A percentile compares a stretch with the other conserved stretches of the same genome.
These are phyloP conservation scores for Astropecten irregularis DNA, from an alignment of 53 echinoderm and acorn worm species.

Conservation along the genomic window DNA sequence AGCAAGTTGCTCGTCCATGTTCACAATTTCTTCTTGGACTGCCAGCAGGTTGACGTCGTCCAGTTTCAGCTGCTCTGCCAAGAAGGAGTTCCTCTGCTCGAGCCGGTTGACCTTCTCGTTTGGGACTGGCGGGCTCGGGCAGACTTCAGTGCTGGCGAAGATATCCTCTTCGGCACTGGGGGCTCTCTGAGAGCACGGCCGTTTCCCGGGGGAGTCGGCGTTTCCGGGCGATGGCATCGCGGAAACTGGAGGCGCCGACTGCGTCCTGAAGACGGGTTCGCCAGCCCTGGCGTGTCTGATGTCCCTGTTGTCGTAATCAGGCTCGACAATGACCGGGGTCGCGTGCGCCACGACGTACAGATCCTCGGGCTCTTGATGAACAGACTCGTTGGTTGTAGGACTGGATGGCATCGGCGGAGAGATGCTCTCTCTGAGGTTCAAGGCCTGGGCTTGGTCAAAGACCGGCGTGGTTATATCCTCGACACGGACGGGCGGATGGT, in stretches of 20 bases:
- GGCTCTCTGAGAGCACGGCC: constrained; percentile 1
- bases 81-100: constrained; percentile 84
- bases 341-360: constrained; percentile 61
- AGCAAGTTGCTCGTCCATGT: constrained; percentile 88
- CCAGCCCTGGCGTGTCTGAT: neutral
- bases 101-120: constrained; percentile 68
- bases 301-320: constrained; percentile 9
- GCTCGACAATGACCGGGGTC: constrained; percentile 71
- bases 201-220: neutral
- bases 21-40: constrained; percentile 79
- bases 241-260: constrained; percentile 17
- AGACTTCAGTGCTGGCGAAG: neutral
- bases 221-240: neutral
- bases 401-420: constrained; percentile 32
- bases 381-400: neutral
- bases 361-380: neutral
- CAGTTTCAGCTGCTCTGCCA: constrained; percentile 83
- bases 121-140: constrained; percentile 17
- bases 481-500: neutral
- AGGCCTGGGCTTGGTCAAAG: constrained; percentile 33
- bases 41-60: constrained; percentile 89
- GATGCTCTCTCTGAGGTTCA: constrained; percentile 37
- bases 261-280: constrained; percentile 39
- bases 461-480: constrained; percentile 38
- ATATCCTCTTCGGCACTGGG: constrained; percentile 5